Conservation (phyloP, 2,888 invertebrate genomes). For the Molorchus minor region DNA sequence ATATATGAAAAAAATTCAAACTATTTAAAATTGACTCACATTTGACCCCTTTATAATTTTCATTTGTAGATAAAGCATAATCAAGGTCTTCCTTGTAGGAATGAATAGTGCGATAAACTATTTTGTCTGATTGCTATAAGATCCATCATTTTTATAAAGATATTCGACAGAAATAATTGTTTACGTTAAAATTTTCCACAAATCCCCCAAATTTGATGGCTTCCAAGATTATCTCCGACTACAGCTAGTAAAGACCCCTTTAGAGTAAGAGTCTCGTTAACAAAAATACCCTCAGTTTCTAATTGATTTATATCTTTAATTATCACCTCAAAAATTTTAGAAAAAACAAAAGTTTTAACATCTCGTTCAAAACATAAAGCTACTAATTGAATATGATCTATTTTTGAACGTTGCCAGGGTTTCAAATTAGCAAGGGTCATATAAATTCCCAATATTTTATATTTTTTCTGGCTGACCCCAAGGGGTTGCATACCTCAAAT, state of each 20-base stretch:
- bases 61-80: slow-evolving; percentile 11
- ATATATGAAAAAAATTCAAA: slow-evolving; percentile 40
- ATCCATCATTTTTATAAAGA: background rate
- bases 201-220: slow-evolving; percentile 50
- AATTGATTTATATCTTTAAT: slow-evolving; percentile 43
- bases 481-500: slow-evolving; percentile 52
- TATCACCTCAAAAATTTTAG: slow-evolving; percentile 38
- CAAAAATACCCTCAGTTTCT: slow-evolving; percentile 42
- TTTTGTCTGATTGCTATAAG: too few relatives aligned
- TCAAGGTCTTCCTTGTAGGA: too few relatives aligned
- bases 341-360: slow-evolving; percentile 44
- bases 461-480: slow-evolving; percentile 46
- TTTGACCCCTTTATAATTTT: slow-evolving; percentile 32
- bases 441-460: slow-evolving; percentile 50
- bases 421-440: slow-evolving; percentile 47
- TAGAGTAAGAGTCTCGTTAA: slow-evolving; percentile 24
- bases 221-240: slow-evolving; percentile 45
- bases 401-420: slow-evolving; percentile 39
- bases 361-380: slow-evolving; percentile 45
- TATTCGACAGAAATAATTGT: slow-evolving; percentile 44
- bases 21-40: slow-evolving; percentile 38
- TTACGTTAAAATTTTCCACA: slow-evolving; percentile 44
- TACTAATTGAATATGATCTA: slow-evolving; percentile 48
- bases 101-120: too few relatives aligned
- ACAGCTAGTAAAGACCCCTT: slow-evolving; percentile 45